phyloP scores from a whole-genome alignment of 2,888 invertebrate species.

The Plebejus argus region DNA sequence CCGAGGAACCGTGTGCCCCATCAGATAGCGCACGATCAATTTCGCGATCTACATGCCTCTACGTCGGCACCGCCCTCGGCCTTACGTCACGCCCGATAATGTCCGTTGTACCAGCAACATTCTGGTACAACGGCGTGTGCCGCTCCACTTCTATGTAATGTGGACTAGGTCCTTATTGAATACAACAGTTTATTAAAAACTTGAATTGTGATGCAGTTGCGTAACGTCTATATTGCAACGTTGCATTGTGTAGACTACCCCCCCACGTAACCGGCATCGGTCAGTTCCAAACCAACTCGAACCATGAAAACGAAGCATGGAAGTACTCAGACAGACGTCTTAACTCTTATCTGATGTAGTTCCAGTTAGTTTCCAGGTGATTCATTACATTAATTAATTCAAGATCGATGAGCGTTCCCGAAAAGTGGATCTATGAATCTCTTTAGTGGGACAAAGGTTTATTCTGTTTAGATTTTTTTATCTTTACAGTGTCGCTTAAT shows the following conservation, averaged over 20 bases:
- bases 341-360: constrained; percentile 15
- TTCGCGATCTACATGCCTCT: constrained; percentile 79
- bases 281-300: neutral
- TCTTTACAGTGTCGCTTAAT: constrained; percentile 51
- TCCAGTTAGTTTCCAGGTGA: neutral
- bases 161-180: neutral
- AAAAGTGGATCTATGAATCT: constrained; percentile 4
- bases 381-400: constrained; percentile 23
- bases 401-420: neutral
- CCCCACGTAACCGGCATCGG: neutral
- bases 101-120: constrained; percentile 71
- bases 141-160: constrained; percentile 10
- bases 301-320: neutral
- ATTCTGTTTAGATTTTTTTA: constrained; percentile 5
- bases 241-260: neutral
- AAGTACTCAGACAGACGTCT: neutral
- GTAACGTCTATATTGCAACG: neutral
- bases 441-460: constrained; percentile 16
- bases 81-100: constrained; percentile 74
- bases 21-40: constrained; percentile 80
- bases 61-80: constrained; percentile 75
- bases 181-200: constrained; percentile 10
- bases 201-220: neutral
- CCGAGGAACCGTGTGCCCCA: constrained; percentile 78
- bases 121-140: constrained; percentile 59